Conservation (phyloP, 2,797 vertebrate genomes). For the Gila robusta region DNA sequence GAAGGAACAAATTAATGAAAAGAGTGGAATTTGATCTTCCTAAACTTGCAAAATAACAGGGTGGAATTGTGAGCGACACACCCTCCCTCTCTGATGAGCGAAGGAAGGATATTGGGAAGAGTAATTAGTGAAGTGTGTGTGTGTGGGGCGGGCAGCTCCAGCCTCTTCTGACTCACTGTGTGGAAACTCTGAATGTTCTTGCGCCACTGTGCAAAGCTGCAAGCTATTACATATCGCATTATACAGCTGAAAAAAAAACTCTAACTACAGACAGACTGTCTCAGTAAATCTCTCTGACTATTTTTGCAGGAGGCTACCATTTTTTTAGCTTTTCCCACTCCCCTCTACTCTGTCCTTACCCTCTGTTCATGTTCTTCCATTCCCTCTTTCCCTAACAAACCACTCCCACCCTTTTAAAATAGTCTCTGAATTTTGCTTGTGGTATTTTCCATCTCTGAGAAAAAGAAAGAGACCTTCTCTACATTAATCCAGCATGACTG, state of each 20-base stretch:
- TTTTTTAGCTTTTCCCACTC: neutral
- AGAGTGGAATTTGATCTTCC: neutral
- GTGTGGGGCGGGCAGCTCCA: constrained; percentile 43
- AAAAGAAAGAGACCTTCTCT: constrained; percentile 30
- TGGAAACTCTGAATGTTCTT: constrained; percentile 86
- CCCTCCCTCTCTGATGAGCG: constrained; percentile 63
- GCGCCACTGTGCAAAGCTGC: constrained; percentile 77
- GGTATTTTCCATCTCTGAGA: constrained; percentile 74
- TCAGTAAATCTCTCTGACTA: constrained; percentile 56
- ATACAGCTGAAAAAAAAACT: constrained; percentile 74
- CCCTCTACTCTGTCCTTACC: neutral
- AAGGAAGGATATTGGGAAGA: constrained; percentile 39
- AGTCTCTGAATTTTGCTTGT: constrained; percentile 42
- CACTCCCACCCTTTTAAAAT: constrained; percentile 27
- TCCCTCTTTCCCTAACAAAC: constrained; percentile 37
- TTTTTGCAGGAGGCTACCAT: constrained; percentile 24
- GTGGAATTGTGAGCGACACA: constrained; percentile 49
- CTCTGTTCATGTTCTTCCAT: constrained; percentile 37
- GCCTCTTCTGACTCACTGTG: constrained; percentile 73
- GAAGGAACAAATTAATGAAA: neutral
- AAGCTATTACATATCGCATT: constrained; percentile 78
- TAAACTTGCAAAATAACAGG: constrained; percentile 21
- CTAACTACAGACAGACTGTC: constrained; percentile 61
- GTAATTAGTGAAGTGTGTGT: constrained; percentile 43
- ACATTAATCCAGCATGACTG: constrained; percentile 33